A percentile compares a stretch with the other conserved stretches of the same genome.
These are phyloP conservation scores for Istiophorus platypterus DNA, from an alignment of 2,113 vertebrate genomes.

Conservation along the genomic window DNA sequence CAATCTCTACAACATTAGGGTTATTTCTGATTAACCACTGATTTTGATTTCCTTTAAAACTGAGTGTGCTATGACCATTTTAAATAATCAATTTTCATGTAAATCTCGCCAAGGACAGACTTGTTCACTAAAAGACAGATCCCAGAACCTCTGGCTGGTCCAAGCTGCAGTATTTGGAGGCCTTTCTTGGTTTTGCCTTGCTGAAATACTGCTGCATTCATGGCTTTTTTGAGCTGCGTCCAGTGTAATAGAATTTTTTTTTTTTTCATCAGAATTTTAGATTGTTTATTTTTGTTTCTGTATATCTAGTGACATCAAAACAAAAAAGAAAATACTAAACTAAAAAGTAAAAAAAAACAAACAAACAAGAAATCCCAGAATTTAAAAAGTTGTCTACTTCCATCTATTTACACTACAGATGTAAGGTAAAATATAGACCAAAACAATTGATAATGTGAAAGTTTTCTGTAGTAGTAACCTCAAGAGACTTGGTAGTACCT, in stretches of 20 bases:
- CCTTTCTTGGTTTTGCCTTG: slow-evolving; percentile 7
- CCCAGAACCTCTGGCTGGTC: not conserved
- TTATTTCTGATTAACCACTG: slow-evolving; percentile 2
- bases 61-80: not conserved
- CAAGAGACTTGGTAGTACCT: not conserved
- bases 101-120: slow-evolving; percentile 5
- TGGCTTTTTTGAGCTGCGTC: slow-evolving; percentile 57
- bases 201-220: slow-evolving; percentile 67
- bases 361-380: not conserved
- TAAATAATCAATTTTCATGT: not conserved
- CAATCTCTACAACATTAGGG: not conserved
- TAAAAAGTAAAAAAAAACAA: not conserved
- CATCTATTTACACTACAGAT: slow-evolving; percentile 60
- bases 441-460: not conserved
- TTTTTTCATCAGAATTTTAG: not conserved
- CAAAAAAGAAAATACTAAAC: slow-evolving; percentile 26
- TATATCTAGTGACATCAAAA: slow-evolving; percentile 33
- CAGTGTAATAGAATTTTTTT: slow-evolving; percentile 29
- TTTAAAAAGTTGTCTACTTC: slow-evolving; percentile 30
- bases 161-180: slow-evolving; percentile 14
- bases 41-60: not conserved
- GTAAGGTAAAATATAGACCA: slow-evolving; percentile 18
- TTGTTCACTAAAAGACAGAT: not conserved
- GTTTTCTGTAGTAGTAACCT: slow-evolving; percentile 6
- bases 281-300: not conserved